Percentiles rank a stretch among this genome's conserved stretches.
Evolutionary conservation across 2,888 invertebrate species (phyloP).

Genomic region (Ophraella communa): DNA sequence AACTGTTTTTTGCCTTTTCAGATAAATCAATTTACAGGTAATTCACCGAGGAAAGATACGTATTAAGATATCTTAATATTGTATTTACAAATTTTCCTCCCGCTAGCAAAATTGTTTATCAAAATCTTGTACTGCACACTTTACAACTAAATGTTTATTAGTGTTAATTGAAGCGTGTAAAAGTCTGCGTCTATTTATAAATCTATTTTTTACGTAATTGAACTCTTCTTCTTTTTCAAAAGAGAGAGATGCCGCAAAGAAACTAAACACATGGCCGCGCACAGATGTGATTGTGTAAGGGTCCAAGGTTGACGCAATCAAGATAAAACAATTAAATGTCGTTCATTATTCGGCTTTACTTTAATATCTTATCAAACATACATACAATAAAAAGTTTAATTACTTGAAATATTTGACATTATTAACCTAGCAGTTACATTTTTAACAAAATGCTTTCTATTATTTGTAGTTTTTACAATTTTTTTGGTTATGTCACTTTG

Average conservation of each 20-base stretch:
- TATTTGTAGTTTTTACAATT: no score
- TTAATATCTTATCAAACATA: background rate
- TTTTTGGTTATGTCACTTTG: no score
- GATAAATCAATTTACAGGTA: no score
- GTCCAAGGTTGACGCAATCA: background rate
- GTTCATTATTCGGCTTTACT: background rate
- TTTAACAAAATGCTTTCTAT: no score
- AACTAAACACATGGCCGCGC: constrained; percentile 4
- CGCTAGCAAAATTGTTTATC: constrained; percentile 16
- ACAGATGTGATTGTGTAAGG: constrained; percentile 7
- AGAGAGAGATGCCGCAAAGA: background rate
- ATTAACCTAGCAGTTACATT: background rate
- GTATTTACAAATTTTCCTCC: no score
- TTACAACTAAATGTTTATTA: constrained; percentile 19
- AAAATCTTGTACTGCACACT: constrained; percentile 8
- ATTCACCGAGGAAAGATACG: no score
- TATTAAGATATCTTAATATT: no score
- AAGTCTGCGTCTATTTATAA: constrained; percentile 16
- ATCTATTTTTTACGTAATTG: constrained; percentile 12
- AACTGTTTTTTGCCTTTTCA: no score
- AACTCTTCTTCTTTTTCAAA: background rate
- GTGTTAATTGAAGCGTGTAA: constrained; percentile 14
- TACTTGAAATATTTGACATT: background rate
- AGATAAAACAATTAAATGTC: background rate
- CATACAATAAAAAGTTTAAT: background rate